phyloP scores from a whole-genome alignment of 1,140 invertebrate species.

The Leptinotarsa texana region DNA sequence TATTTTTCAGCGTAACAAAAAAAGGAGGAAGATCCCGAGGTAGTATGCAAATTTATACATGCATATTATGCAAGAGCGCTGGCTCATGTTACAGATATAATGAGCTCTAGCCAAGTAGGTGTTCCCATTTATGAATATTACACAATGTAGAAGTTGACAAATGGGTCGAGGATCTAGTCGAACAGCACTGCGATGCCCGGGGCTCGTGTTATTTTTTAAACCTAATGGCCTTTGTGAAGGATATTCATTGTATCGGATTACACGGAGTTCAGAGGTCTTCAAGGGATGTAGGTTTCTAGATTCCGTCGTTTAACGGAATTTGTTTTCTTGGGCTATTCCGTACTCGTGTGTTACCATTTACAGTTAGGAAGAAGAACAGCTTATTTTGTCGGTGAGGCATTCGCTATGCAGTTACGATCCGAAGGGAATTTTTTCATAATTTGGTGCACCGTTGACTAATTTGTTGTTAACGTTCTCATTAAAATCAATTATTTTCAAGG shows the following conservation, averaged over 20 bases:
- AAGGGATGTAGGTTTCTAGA: slow-evolving; percentile 31
- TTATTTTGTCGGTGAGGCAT: neutral
- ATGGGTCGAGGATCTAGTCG: slow-evolving; percentile 5
- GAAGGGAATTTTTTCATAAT: neutral
- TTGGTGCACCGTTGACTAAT: neutral
- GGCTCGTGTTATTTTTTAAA: neutral
- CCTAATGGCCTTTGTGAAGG: slow-evolving; percentile 4
- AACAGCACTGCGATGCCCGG: neutral
- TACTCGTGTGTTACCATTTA: slow-evolving; percentile 18
- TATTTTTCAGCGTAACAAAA: neutral
- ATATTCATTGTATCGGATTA: slow-evolving; percentile 13
- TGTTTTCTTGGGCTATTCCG: slow-evolving; percentile 1
- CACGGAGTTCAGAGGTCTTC: slow-evolving; percentile 18
- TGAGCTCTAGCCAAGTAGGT: slow-evolving; percentile 5
- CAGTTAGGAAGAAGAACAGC: slow-evolving; percentile 19
- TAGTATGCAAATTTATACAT: slow-evolving; percentile 7
- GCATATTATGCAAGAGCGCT: slow-evolving; percentile 2
- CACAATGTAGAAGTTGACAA: slow-evolving; percentile 3
- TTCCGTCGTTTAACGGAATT: slow-evolving; percentile 23
- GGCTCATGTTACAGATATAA: neutral
- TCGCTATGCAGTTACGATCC: neutral
- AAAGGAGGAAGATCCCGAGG: neutral
- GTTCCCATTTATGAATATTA: slow-evolving; percentile 6
- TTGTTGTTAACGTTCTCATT: neutral
- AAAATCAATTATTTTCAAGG: too few species aligned